A percentile compares a stretch with the other conserved stretches of the same genome.
Conservation (phyloP, 2,113 vertebrate species). For the Mesembrinibis cayennensis region DNA sequence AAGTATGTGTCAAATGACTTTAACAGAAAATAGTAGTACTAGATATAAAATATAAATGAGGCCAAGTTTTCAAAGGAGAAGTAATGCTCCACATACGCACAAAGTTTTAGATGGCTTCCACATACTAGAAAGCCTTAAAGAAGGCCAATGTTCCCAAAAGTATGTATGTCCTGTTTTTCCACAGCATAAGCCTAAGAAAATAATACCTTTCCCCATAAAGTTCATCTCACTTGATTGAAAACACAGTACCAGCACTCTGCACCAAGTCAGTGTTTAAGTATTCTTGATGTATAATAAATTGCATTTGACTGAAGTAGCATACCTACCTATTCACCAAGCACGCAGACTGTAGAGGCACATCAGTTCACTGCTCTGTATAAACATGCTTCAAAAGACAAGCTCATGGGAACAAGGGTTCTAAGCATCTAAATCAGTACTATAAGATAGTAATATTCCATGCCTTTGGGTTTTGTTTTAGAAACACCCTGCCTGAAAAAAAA, state of each 20-base stretch:
- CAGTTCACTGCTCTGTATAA: not conserved
- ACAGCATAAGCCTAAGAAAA: not conserved
- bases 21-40: not conserved
- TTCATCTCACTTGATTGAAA: not conserved
- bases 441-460: not conserved
- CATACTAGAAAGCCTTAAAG: not conserved
- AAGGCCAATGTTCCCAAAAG: not conserved
- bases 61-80: not conserved
- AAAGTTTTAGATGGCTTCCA: not conserved
- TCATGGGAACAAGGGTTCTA: not conserved
- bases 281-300: not conserved
- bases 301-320: not conserved
- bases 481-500: not conserved
- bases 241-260: not conserved
- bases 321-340: not conserved
- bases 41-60: not conserved
- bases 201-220: not conserved
- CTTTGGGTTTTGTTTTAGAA: not conserved
- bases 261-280: not conserved
- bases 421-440: not conserved
- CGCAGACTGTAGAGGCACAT: not conserved
- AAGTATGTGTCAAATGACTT: accelerated
- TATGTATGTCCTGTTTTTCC: not conserved
- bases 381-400: not conserved
- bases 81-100: not conserved